These are phyloP conservation scores for Acanthurus lineatus DNA, from an alignment of 2,797 vertebrate genomes.

Conservation along the genomic window DNA sequence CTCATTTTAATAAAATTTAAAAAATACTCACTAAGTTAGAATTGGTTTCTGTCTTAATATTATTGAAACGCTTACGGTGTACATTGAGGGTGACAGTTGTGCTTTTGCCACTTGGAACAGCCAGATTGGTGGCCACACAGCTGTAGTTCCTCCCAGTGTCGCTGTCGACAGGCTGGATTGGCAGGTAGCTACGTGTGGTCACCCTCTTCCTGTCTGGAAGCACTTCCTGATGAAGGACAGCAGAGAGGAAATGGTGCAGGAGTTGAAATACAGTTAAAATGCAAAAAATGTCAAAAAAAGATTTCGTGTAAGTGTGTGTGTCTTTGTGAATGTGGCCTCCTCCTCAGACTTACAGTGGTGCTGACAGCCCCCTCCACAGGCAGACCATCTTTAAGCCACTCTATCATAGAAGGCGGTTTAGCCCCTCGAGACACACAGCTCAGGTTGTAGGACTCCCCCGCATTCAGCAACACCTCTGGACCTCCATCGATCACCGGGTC, in stretches of 20 bases:
- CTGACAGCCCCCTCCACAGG: slow-evolving; percentile 89
- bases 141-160: slow-evolving; percentile 93
- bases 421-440: slow-evolving; percentile 93
- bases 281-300: not conserved
- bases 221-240: slow-evolving; percentile 84
- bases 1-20: too few relatives aligned
- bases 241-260: not conserved
- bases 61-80: slow-evolving; percentile 87
- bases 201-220: slow-evolving; percentile 93
- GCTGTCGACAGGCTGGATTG: slow-evolving; percentile 90
- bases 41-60: not conserved
- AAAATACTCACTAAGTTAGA: not conserved
- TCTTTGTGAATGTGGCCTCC: not conserved
- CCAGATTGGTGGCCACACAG: slow-evolving; percentile 90
- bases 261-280: not conserved
- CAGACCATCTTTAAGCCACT: slow-evolving; percentile 92
- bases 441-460: slow-evolving; percentile 92
- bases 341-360: slow-evolving; percentile 84
- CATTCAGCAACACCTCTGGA: slow-evolving; percentile 92
- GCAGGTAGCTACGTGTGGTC: slow-evolving; percentile 90
- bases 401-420: slow-evolving; percentile 91
- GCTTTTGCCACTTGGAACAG: slow-evolving; percentile 89
- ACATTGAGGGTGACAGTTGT: slow-evolving; percentile 92
- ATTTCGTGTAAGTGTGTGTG: not conserved
- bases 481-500: slow-evolving; percentile 92